Evolutionary conservation across 2,888 invertebrate species (phyloP), one percentile per base, ranked within the genome.

Genomic region (Griposia aprilina): DNA sequence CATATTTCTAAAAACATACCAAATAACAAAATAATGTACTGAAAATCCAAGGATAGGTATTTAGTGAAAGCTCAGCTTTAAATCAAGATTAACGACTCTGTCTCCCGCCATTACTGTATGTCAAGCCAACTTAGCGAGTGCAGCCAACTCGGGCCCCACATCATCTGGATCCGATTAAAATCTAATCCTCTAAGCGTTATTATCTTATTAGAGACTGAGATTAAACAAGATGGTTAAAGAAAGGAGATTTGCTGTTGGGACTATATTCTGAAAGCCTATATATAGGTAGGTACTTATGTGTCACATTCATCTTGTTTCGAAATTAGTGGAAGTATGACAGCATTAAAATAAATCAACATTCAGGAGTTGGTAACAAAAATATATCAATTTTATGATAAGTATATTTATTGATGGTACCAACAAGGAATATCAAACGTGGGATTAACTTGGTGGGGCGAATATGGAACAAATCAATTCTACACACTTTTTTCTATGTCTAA

Each of bases 101-200:
- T 89, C 87, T 69, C 20, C 70, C 72, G 67, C 81, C 81, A 87
- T 89, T 88, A 85, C 74, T 76, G 83, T 74, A 81, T 80, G 86
- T 86, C 86, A 81, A 78, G 75, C 74, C 52, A 82, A 85, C 84
- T 85, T 85, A 80, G 82, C 75, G 85, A 84, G 76, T 89, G 83
- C 85, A 85, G 74, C 63, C 67, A 68, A 69, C 76, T 65, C 62
- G 65, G 26, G 66, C 70, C 77, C 81, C 83, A 82, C 82, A 81
- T 86, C 81, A 80, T 89, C 85, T 86, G 82, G 82, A 86, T 88
- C 85, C 83, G 84, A 90, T 90, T 89, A 90, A 89, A 89, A 89
- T 78, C 81, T 85, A 88, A 90, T 90, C 83, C 77, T 57, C 78
- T 82, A 83, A 87, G 82, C 84, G 84, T 80, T 86, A 77, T 80